Base-by-base conservation (phyloP, 1,140 invertebrate species). In the Bursaphelenchus mucronatus region DNA sequence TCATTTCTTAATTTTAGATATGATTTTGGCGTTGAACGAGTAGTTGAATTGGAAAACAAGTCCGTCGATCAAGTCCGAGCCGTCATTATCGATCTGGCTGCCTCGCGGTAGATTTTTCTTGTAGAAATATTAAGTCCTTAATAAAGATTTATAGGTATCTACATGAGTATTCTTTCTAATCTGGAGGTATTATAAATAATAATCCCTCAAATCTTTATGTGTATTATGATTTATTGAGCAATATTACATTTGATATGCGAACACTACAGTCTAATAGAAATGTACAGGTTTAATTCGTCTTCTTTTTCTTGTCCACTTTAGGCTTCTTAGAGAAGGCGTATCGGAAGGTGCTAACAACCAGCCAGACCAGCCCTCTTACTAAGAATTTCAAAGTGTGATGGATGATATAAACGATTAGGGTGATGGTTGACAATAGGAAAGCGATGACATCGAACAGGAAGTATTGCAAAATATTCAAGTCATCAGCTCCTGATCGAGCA, bases 361-460 rank as follows among this genome's bases (percentile, higher is more conserved):
- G 0, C n/a, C 19, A 50, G 19, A 64, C 47, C 21, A 76, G n/a
- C 7, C 69, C 44, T 56, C 66, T 53, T 9, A 75, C 13, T 9
- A 54, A 47, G 15, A 77, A 55, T 63, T 75, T 77, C 51, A 76
- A 19, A 8, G 67, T 13, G 65, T 72, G 66, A 43, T 66, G 59
- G 9, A 67, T 11, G 7, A 72, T 44, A 43, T 47, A 61, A 13
- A 74, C 30, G 40, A 59, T n/a, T 19, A 76, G 40, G 44, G 70
- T 51, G 15, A 67, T 15, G n/a, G 61, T 39, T 19, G 68, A 70
- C 55, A 78, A 43, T 7, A 78, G 45, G 66, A 78, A 78, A 54
- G 69, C 51, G 41, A 78, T 67, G 13, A 78, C 78, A 47, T 78
- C 76, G n/a, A 78, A 66, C 11, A 78, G 67, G 76, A 78, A 78